These are phyloP conservation scores for Meloe dianella DNA, from an alignment of 2,888 invertebrate species.

Conservation along the genomic window DNA sequence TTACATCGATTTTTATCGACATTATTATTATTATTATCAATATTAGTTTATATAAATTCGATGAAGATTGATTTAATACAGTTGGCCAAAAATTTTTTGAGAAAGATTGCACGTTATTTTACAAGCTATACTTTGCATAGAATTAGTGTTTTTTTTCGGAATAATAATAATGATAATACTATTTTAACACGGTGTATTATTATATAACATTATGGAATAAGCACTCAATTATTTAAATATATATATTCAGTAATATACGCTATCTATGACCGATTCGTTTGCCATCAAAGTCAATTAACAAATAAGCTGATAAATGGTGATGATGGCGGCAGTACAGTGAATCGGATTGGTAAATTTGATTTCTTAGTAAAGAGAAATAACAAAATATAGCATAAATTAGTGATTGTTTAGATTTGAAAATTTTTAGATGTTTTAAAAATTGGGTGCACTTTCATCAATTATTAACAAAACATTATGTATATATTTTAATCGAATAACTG, in stretches of 20 bases:
- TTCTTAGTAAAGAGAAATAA: too few species aligned
- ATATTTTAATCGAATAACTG: conserved; percentile 18
- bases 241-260: too few species aligned
- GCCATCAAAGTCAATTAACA: too few species aligned
- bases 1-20: conserved; percentile 15
- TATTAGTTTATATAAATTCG: background rate
- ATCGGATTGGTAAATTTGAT: background rate
- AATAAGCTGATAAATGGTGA: too few species aligned
- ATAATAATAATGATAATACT: conserved; percentile 28
- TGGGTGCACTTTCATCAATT: conserved; percentile 29
- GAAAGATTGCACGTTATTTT: conserved; percentile 56
- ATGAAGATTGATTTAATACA: conserved; percentile 18
- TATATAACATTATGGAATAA: background rate
- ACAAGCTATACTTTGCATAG: conserved; percentile 93
- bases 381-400: background rate
- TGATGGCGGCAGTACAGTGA: too few species aligned
- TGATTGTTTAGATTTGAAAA: conserved; percentile 2
- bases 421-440: conserved; percentile 8
- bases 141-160: conserved; percentile 87
- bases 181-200: background rate
- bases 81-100: conserved; percentile 25
- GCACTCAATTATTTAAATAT: background rate
- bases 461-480: background rate
- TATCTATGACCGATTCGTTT: too few species aligned
- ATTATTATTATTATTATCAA: too few species aligned